Base-by-base conservation (phyloP, 2,888 invertebrate genomes). In the Creontiades dilutus region DNA sequence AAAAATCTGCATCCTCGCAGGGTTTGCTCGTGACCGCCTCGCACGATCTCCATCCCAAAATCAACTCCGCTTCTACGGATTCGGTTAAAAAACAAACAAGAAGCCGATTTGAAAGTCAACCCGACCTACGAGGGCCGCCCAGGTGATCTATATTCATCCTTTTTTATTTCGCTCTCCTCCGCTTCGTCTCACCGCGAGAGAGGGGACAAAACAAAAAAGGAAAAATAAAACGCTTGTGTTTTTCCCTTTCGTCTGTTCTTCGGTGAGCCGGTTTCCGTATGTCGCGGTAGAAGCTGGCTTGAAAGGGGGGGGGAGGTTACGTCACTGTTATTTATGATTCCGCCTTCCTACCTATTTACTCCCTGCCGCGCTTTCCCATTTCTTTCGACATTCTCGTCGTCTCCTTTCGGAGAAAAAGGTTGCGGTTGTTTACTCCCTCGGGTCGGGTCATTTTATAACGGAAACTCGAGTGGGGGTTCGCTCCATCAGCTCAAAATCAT, bases 241-340 rank as follows among this genome's bases (percentile, higher is more conserved):
- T 61, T 61, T 68, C 68, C 23, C 68, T 68, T 68, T 68, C 68
- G 68, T 27, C 68, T 13, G 68, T 68, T 68, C 23, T 68, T 68
- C 0, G 68, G 19, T 12, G 19, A 23, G 16, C 68, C 68, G 68
- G 68, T 68, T 68, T 68, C 68, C 68, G 68, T 68, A 57, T 57
- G 57, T 57, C 57, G 19, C 19, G 68, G 27, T 11, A 5, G 27
- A 19, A 52, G 52, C 37, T 37, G 37, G 2, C 3, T 37, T 2
- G 37, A 37, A 13, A 48, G 48, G 48, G 9, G 9, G 12, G 68
- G 23, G 23, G 68, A 23, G 68, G 68, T 68, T 68, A 68, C 68
- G 68, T 68, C 68, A 68, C 68, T 68, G 68, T 68, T 68, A 68
- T 68, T 68, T 68, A 68, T 68, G 68, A 68, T 68, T 27, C 68